phyloP scores from a whole-genome alignment of 1,140 invertebrate genomes.

The Hesperophylax magnus region DNA sequence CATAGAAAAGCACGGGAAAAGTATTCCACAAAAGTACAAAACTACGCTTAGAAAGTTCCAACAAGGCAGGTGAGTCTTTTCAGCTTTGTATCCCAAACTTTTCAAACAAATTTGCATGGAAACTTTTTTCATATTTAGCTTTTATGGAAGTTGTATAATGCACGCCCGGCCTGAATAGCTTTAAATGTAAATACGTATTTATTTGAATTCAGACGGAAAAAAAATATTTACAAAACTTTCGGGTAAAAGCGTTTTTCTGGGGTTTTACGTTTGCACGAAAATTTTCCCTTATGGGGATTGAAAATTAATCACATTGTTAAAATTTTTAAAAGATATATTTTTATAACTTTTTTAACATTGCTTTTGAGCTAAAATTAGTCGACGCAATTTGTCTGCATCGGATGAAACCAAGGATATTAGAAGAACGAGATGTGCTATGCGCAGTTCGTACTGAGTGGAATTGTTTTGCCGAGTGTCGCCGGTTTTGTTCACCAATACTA shows the following conservation, averaged over 20 bases:
- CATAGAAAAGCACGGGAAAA: not conserved
- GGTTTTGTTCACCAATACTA: too few species aligned
- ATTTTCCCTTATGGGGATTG: too few species aligned
- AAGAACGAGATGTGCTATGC: too few species aligned
- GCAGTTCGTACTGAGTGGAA: too few species aligned
- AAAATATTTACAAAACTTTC: constrained; percentile 1
- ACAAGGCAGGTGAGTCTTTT: constrained; percentile 24
- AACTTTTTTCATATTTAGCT: constrained; percentile 36
- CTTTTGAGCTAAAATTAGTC: too few species aligned
- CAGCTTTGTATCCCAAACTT: constrained; percentile 17
- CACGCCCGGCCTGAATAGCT: constrained; percentile 8
- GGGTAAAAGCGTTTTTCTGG: not conserved
- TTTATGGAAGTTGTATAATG: constrained; percentile 10
- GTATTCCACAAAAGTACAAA: constrained; percentile 2
- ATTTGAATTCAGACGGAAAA: not conserved
- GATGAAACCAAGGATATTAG: too few species aligned
- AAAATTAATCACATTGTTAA: too few species aligned
- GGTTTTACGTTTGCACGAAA: not conserved
- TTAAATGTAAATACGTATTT: not conserved
- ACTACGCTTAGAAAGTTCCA: not conserved
- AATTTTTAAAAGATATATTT: too few species aligned
- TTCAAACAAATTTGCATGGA: constrained; percentile 26
- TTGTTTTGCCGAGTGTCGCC: too few species aligned
- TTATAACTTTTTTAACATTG: too few species aligned
- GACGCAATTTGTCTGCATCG: too few species aligned